phyloP scores from a whole-genome alignment of 2,797 vertebrate genomes.

The Myotis planiceps region DNA sequence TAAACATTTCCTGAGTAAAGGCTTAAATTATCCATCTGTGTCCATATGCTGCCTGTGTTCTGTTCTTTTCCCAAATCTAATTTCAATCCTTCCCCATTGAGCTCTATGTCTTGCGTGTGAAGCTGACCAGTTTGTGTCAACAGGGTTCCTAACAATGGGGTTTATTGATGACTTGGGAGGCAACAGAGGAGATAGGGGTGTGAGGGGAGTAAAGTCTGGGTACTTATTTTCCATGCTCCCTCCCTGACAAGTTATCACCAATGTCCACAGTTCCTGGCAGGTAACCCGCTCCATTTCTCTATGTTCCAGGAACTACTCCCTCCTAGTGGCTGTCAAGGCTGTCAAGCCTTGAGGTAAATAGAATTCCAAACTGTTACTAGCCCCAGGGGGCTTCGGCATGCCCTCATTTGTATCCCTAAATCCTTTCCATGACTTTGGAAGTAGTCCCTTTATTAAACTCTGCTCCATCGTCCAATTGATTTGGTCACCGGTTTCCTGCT shows the following conservation, averaged over 20 bases:
- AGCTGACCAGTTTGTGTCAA: background rate
- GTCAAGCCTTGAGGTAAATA: background rate
- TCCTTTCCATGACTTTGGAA: background rate
- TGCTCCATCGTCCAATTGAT: background rate
- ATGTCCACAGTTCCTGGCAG: background rate
- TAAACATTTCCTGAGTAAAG: constrained; percentile 8
- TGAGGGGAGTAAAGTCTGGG: background rate
- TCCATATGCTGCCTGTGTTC: background rate
- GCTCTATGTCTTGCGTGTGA: background rate
- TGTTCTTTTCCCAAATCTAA: background rate
- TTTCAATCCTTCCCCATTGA: background rate
- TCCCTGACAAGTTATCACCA: background rate
- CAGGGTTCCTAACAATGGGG: background rate
- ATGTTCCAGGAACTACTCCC: background rate
- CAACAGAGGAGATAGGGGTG: background rate
- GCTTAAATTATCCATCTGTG: background rate
- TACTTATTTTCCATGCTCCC: background rate
- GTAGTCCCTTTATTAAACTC: background rate
- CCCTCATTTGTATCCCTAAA: background rate
- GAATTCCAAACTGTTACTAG: background rate
- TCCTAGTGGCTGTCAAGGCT: background rate
- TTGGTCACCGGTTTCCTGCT: constrained; percentile 30
- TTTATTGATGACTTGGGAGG: background rate
- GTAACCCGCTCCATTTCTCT: background rate
- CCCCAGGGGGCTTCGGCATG: background rate